These are phyloP conservation scores for Fundulus diaphanus DNA, from an alignment of 2,797 vertebrate species.

Conservation along the genomic window DNA sequence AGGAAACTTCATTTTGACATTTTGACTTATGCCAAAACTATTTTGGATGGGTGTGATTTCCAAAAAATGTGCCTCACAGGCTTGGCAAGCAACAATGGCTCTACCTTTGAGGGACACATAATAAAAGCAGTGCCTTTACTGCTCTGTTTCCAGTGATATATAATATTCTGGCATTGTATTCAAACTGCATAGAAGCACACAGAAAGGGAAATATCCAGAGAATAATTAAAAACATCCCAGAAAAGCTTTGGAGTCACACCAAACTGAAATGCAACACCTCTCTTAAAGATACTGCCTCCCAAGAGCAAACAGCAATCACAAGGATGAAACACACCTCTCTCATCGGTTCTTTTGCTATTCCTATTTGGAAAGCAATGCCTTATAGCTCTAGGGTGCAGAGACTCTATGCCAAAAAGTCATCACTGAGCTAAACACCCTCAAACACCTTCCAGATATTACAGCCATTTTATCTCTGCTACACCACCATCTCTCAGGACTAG, in stretches of 20 bases:
- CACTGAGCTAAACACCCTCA: conserved; percentile 3
- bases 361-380: conserved; percentile 4
- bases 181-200: not conserved
- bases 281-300: not conserved
- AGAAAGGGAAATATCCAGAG: not conserved
- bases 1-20: not conserved
- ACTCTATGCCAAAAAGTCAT: conserved; percentile 6
- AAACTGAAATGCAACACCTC: not conserved
- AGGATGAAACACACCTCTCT: conserved; percentile 8
- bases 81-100: not conserved
- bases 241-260: not conserved
- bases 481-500: not conserved
- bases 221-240: conserved; percentile 7
- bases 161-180: not conserved
- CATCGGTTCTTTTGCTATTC: conserved; percentile 6
- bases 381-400: not conserved
- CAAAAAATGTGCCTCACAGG: not conserved
- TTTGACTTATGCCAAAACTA: not conserved
- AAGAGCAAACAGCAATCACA: not conserved
- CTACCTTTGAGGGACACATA: not conserved
- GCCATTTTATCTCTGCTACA: not conserved
- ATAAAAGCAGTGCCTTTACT: not conserved
- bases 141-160: not conserved
- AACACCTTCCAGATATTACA: conserved; percentile 1
- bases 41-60: not conserved